Evolutionary conservation across 2,888 invertebrate genomes (phyloP).

Genomic region (Chamaedrilus cognettii): DNA sequence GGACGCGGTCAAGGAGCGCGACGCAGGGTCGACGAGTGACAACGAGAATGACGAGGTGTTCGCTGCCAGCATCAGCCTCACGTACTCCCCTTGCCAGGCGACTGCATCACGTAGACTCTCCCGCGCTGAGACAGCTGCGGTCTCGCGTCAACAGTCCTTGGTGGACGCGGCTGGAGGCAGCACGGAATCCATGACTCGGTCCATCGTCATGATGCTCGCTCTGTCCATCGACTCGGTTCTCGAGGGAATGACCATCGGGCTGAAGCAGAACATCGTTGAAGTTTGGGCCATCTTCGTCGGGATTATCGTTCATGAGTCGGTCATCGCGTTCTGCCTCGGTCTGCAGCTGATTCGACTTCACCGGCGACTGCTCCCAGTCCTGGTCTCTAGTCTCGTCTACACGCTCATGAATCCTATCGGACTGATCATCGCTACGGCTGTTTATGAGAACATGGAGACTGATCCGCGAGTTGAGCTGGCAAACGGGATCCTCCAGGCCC

Average conservation of each 20-base stretch:
- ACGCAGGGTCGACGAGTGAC: neutral
- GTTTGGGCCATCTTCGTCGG: slow-evolving; percentile 31
- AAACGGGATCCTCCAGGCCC: slow-evolving; percentile 21
- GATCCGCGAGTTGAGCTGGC: slow-evolving; percentile 13
- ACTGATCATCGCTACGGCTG: slow-evolving; percentile 20
- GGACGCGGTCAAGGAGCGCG: neutral
- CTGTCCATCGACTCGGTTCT: slow-evolving; percentile 30
- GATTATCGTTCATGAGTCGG: slow-evolving; percentile 28
- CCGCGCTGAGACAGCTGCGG: neutral
- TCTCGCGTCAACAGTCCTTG: neutral
- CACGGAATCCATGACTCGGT: slow-evolving; percentile 12
- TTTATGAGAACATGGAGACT: slow-evolving; percentile 16
- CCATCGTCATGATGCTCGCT: slow-evolving; percentile 27
- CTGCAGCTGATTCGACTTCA: slow-evolving; percentile 21
- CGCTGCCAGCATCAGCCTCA: neutral
- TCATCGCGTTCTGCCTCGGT: slow-evolving; percentile 30
- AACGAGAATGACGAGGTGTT: neutral
- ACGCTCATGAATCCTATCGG: slow-evolving; percentile 27
- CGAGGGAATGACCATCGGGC: slow-evolving; percentile 29
- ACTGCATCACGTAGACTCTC: neutral
- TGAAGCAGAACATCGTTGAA: slow-evolving; percentile 14
- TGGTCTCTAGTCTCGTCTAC: slow-evolving; percentile 24
- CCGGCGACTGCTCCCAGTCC: neutral
- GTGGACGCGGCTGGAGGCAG: neutral
- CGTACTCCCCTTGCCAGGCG: neutral